These are phyloP conservation scores for Pocillopora verrucosa DNA, from an alignment of 64 coral and sea anemone genomes.

Conservation along the genomic window DNA sequence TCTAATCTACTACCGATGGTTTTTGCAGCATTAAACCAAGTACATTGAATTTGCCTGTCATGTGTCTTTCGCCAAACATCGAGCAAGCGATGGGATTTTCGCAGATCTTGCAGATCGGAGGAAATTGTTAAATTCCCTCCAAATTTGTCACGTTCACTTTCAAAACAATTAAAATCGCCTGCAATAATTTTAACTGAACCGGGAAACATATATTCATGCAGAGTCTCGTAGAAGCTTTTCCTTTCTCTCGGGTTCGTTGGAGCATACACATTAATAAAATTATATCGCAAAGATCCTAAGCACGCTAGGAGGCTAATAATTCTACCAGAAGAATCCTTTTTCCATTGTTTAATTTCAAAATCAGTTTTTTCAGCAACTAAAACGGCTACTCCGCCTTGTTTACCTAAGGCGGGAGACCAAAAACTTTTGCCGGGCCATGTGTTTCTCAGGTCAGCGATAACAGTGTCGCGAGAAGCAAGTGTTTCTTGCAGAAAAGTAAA, in stretches of 20 bases:
- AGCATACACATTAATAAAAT: constrained; percentile 11
- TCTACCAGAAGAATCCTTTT: constrained; percentile 3
- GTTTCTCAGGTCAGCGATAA: background rate
- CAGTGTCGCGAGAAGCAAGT: too few species aligned
- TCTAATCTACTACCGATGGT: constrained; percentile 10
- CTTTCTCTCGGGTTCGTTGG: background rate
- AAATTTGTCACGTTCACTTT: background rate
- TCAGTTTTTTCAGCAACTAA: background rate
- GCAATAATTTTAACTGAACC: background rate
- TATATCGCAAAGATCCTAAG: background rate
- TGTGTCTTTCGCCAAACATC: constrained; percentile 21
- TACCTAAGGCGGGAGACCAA: constrained; percentile 14
- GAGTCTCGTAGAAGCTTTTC: background rate
- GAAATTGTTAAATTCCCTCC: background rate
- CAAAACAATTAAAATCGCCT: constrained; percentile 25
- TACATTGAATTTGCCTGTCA: background rate
- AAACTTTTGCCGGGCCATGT: background rate
- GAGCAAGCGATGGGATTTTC: background rate
- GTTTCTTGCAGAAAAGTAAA: background rate
- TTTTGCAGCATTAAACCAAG: constrained; percentile 27
- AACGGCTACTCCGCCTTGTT: constrained; percentile 5
- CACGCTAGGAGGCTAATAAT: background rate
- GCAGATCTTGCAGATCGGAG: constrained; percentile 7
- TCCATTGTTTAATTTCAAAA: background rate
- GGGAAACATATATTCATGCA: background rate